phyloP scores from a whole-genome alignment of 2,113 vertebrate species.

The Panthera uncia region DNA sequence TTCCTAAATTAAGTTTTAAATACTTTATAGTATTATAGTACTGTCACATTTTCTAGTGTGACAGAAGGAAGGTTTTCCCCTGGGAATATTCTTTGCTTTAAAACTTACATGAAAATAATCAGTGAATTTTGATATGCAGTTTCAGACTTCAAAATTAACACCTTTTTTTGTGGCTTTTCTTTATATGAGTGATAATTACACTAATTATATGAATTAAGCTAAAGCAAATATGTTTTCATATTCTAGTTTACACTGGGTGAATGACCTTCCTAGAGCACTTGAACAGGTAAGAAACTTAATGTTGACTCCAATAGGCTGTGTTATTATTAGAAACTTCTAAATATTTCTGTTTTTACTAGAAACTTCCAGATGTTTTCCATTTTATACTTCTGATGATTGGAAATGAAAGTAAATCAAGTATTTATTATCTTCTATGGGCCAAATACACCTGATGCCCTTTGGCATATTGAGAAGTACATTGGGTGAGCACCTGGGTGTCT shows the following conservation, averaged over 20 bases:
- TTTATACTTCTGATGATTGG: background rate
- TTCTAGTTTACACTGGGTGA: conserved; percentile 97
- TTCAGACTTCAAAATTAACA: conserved; percentile 17
- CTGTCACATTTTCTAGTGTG: background rate
- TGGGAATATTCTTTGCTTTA: conserved; percentile 34
- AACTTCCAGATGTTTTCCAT: background rate
- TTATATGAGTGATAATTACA: background rate
- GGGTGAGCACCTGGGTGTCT: background rate
- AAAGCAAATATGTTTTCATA: conserved; percentile 51
- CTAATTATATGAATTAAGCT: background rate
- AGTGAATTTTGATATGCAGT: background rate
- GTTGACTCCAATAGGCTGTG: background rate
- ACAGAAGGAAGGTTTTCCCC: background rate
- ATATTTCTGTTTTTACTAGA: conserved; percentile 10
- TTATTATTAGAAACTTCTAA: background rate
- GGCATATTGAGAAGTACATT: background rate
- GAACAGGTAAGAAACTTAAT: conserved; percentile 88
- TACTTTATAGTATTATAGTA: background rate
- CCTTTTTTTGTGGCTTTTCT: background rate
- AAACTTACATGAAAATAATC: background rate
- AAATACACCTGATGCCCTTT: background rate
- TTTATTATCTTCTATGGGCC: background rate
- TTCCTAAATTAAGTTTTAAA: conserved; percentile 8
- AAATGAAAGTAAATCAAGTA: conserved; percentile 17
- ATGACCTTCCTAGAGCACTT: conserved; percentile 95